Base-by-base conservation (phyloP, 1,140 invertebrate species). In the Camponotus vicinus region DNA sequence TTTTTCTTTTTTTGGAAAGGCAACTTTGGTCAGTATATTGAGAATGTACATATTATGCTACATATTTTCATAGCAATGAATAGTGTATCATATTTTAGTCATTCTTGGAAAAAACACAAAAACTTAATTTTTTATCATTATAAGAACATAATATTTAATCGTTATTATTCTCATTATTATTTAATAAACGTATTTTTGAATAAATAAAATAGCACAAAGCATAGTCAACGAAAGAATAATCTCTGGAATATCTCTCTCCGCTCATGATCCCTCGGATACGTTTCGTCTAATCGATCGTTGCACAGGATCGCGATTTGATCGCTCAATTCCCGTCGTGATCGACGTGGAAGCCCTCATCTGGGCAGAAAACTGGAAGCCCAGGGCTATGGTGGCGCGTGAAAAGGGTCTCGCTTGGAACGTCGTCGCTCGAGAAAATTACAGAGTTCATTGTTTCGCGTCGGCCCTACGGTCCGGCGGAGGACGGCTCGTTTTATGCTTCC, bases 371-470 rank as follows among this genome's bases (percentile, higher is more conserved):
- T 89, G 86, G 75, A 71, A 88, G 89, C 86, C 86, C 64, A 67
- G 88, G 88, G 89, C 86, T 88, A 89, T 87, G 86, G 76, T 88
- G 86, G 80, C 86, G 88, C 88, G 89, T 87, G 88, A 90, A 90
- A 90, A 90, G 80, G 86, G 88, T 85, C 80, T 71, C 80, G 80
- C 63, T 77, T 37, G 66, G n/a, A 61, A 75, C 80, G 80, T 85
- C 80, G 91, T 91, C 85, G 88, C 88, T 85, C 49, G 83, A 92
- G 89, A 92, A 90, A 90, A 90, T 90, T 90, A 90, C 89, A 90
- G 86, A 90, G 89, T 88, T 88, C 89, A 90, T 90, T 90, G 89
- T 90, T 90, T 90, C 89, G 84, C 40, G 63, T 85, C 75, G 89
- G 89, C 67, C 79, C 75, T 88, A 69, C 75, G 71, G 61, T 79